phyloP scores from a whole-genome alignment of 2,113 vertebrate genomes.

The Tauraco erythrolophus region DNA sequence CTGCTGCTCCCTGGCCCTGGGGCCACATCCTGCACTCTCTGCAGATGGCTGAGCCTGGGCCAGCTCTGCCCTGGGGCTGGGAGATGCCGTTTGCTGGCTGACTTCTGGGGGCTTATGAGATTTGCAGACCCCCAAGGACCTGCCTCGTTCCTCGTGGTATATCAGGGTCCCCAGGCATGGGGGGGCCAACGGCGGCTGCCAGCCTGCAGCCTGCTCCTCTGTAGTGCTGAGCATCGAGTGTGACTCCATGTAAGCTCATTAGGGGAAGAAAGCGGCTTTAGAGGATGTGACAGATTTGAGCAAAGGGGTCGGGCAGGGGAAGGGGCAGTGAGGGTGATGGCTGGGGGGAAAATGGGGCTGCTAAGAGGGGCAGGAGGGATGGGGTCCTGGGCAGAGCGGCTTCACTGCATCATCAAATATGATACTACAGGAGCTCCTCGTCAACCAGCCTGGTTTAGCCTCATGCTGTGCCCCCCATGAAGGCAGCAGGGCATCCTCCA shows the following conservation, averaged over 20 bases:
- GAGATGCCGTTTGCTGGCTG: not conserved
- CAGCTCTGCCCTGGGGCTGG: fast-evolving
- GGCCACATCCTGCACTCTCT: not conserved
- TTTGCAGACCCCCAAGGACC: not conserved
- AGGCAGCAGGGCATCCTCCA: not conserved
- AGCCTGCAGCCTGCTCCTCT: not conserved
- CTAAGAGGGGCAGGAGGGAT: not conserved
- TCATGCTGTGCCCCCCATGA: not conserved
- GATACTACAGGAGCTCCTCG: not conserved
- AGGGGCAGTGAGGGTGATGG: not conserved
- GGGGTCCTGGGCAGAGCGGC: fast-evolving
- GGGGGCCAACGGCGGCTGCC: not conserved
- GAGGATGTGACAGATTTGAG: not conserved
- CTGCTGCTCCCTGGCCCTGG: too few relatives aligned
- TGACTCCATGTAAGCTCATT: constrained; percentile 21
- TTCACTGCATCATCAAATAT: not conserved
- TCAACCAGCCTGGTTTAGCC: not conserved
- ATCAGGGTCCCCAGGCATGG: fast-evolving
- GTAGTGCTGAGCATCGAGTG: not conserved
- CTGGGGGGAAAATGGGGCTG: not conserved
- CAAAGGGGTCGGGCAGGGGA: not conserved
- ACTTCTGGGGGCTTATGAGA: not conserved
- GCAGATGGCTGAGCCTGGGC: not conserved
- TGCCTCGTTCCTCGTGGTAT: not conserved
- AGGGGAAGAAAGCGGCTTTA: constrained; percentile 46